Conservation (phyloP, 2,888 invertebrate species). For the Ennomos erosarius region DNA sequence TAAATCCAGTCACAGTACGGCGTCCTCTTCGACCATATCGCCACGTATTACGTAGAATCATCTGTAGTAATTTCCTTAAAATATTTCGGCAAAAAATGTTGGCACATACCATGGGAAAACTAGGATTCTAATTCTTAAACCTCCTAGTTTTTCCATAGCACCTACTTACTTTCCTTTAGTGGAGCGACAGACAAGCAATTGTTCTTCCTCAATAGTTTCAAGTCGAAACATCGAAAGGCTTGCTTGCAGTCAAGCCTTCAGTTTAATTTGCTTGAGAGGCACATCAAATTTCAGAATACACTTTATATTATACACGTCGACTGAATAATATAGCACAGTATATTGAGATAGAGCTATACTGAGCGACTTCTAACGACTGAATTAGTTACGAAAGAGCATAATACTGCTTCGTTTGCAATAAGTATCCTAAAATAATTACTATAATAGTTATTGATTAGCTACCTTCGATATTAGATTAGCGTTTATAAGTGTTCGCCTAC, state of each 20-base stretch:
- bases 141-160: too few relatives aligned
- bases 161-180: slow-evolving; percentile 14
- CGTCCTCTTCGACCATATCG: too few relatives aligned
- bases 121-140: too few relatives aligned
- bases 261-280: not conserved
- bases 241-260: not conserved
- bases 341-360: slow-evolving; percentile 12
- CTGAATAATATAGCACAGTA: slow-evolving; percentile 14
- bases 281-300: not conserved
- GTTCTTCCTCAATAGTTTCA: slow-evolving; percentile 21
- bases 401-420: slow-evolving; percentile 5
- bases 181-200: slow-evolving; percentile 12
- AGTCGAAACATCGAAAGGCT: slow-evolving; percentile 15
- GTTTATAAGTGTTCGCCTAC: slow-evolving; percentile 8
- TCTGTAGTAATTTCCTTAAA: too few relatives aligned
- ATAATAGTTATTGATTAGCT: slow-evolving; percentile 1
- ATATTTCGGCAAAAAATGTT: too few relatives aligned
- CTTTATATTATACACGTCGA: not conserved
- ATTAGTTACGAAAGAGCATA: slow-evolving; percentile 6
- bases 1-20: too few relatives aligned
- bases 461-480: slow-evolving; percentile 8
- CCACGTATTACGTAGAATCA: too few relatives aligned
- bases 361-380: slow-evolving; percentile 15
- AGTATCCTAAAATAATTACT: slow-evolving; percentile 19
- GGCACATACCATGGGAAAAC: too few relatives aligned